Evolutionary conservation across 2,113 vertebrate genomes (phyloP), one percentile per base, ranked within the genome.

Genomic region (Thermophis baileyi): DNA sequence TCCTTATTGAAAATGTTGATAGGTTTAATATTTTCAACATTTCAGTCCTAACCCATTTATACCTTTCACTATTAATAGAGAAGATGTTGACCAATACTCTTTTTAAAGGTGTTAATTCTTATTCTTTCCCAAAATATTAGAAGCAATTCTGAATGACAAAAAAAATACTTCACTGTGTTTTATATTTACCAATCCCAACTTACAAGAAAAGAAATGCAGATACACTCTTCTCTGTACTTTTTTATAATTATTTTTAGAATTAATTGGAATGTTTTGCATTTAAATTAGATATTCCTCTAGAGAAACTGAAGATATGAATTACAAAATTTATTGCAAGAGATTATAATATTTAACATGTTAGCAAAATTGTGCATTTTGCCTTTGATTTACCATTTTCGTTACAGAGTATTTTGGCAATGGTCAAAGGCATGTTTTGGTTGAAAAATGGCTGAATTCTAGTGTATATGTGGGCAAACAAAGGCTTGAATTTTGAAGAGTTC

Each of bases 341-440:
- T 63, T 60, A 92, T 96, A 93, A 95, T 96, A 95, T 94, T 94
- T 96, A 95, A 95, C 94, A 95, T 96, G 92, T 1, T 60, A 87
- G 85, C 47, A 90, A 85, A 92, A 91, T 46, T 20, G 6, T 93
- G 90, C 5, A 93, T 94, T 94, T 91, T 89, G 57, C 47, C 60
- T 93, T 94, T 95, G 0, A 0, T 0, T 93, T 57, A 47, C 90
- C 60, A 35, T 87, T 94, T 57, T 87, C 94, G 81, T 90, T 95
- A 63, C 30, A 9, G 3, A 85, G 1, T 87, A 93, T 10, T 1
- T 89, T 89, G 90, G 94, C 35, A 92, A 90, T 94, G 46, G 20
- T 30, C 35, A 63, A 35, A 54, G 49, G 22, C n/a, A n/a, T 87
- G 40, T 57, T 96, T 92, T 74, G 94, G 87, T 91, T 94, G 94